Percentiles rank a stretch among this genome's conserved stretches.
These are phyloP conservation scores for Acropora tenuis DNA, from an alignment of 64 coral and sea anemone genomes.

Conservation along the genomic window DNA sequence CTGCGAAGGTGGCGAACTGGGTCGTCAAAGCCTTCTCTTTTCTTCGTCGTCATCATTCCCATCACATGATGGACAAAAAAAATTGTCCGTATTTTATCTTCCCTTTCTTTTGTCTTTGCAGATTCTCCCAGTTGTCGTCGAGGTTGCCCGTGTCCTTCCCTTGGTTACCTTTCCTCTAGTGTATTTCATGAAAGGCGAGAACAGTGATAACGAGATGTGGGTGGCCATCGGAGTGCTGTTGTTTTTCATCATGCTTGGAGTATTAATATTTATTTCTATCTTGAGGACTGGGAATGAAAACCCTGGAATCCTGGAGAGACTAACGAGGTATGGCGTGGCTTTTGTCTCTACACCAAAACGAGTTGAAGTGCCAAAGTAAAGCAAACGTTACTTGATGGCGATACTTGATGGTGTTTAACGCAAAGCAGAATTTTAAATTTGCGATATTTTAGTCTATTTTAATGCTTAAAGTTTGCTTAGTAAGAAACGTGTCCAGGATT, in stretches of 20 bases:
- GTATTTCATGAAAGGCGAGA: conserved; percentile 16
- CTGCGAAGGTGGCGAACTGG: no score
- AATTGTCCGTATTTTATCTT: background rate
- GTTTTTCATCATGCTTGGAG: conserved; percentile 22
- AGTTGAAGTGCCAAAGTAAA: background rate
- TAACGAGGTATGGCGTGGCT: conserved; percentile 54
- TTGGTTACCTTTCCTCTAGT: conserved; percentile 19
- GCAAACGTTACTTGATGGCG: no score
- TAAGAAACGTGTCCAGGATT: no score
- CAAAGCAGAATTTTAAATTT: no score
- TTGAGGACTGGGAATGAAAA: conserved; percentile 57
- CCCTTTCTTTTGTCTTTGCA: background rate
- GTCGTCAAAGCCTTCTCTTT: no score
- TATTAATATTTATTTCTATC: conserved; percentile 57
- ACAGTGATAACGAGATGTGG: conserved; percentile 2
- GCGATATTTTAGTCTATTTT: no score
- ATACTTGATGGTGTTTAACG: no score
- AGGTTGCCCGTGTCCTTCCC: background rate
- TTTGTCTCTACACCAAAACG: background rate
- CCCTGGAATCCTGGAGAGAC: conserved; percentile 69
- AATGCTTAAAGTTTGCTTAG: no score
- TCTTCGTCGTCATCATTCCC: no score
- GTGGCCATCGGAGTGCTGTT: conserved; percentile 36
- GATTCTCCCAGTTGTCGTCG: conserved; percentile 1
- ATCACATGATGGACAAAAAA: no score